Percentiles rank a stretch among this genome's conserved stretches.
These are phyloP conservation scores for Danionella cerebrum DNA, from an alignment of 2,113 vertebrate genomes.

Conservation along the genomic window DNA sequence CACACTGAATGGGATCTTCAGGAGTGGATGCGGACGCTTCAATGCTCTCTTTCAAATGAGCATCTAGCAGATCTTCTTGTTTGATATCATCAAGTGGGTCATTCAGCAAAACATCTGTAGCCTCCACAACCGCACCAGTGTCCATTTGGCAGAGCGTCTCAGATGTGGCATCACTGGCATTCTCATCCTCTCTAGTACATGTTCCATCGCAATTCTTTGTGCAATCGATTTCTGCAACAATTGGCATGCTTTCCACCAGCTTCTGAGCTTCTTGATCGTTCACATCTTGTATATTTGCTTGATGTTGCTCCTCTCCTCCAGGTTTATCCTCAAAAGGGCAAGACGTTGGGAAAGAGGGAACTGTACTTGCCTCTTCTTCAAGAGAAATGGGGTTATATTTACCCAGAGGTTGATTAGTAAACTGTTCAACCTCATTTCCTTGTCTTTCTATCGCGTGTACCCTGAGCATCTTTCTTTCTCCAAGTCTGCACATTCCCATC, in stretches of 20 bases:
- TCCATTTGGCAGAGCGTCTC: too few species aligned
- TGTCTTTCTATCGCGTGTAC: not conserved
- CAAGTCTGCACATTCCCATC: conserved; percentile 55
- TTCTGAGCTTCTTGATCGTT: not conserved
- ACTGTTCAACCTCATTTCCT: not conserved
- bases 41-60: not conserved
- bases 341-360: not conserved
- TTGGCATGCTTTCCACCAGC: not conserved
- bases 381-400: not conserved
- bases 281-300: not conserved
- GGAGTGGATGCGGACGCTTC: not conserved
- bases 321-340: not conserved
- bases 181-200: too few species aligned
- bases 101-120: too few species aligned
- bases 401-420: not conserved
- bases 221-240: not conserved
- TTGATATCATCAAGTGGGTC: too few species aligned
- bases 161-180: too few species aligned
- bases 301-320: not conserved
- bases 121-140: too few species aligned
- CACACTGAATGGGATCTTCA: not conserved
- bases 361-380: not conserved
- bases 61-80: not conserved
- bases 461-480: conserved; percentile 39
- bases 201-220: not conserved